Evolutionary conservation across 2,888 invertebrate species (phyloP).

Genomic region (Eupithecia inturbata): DNA sequence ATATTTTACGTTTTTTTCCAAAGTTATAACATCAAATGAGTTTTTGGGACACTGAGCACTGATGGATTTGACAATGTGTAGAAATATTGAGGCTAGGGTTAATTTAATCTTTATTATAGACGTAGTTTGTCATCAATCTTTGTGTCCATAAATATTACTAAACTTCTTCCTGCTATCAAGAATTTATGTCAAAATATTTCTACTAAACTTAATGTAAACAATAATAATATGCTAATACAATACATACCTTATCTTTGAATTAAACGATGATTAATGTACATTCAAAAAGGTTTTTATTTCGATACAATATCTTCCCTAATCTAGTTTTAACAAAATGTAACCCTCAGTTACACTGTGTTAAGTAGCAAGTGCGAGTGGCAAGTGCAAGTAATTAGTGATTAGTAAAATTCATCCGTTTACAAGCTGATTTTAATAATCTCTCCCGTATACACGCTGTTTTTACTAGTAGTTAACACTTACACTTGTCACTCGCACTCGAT

Average conservation of each 20-base stretch:
- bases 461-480: too few relatives aligned
- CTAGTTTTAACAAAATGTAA: too few relatives aligned
- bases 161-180: slow-evolving; percentile 22
- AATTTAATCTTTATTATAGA: slow-evolving; percentile 28
- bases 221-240: slow-evolving; percentile 33
- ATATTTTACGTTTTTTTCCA: not conserved
- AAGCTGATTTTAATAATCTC: too few relatives aligned
- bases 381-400: too few relatives aligned
- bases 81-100: slow-evolving; percentile 44
- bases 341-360: too few relatives aligned
- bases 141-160: slow-evolving; percentile 16
- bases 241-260: slow-evolving; percentile 21
- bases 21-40: slow-evolving; percentile 10
- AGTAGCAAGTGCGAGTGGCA: too few relatives aligned
- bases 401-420: too few relatives aligned
- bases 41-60: slow-evolving; percentile 58
- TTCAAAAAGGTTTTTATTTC: slow-evolving; percentile 6
- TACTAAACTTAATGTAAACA: slow-evolving; percentile 36
- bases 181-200: slow-evolving; percentile 40
- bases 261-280: slow-evolving; percentile 24
- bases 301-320: not conserved
- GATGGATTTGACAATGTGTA: slow-evolving; percentile 70
- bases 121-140: slow-evolving; percentile 25
- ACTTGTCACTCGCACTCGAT: too few relatives aligned
- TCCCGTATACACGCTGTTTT: too few relatives aligned